Conservation (phyloP, 2,113 vertebrate species). For the Daboia siamensis region DNA sequence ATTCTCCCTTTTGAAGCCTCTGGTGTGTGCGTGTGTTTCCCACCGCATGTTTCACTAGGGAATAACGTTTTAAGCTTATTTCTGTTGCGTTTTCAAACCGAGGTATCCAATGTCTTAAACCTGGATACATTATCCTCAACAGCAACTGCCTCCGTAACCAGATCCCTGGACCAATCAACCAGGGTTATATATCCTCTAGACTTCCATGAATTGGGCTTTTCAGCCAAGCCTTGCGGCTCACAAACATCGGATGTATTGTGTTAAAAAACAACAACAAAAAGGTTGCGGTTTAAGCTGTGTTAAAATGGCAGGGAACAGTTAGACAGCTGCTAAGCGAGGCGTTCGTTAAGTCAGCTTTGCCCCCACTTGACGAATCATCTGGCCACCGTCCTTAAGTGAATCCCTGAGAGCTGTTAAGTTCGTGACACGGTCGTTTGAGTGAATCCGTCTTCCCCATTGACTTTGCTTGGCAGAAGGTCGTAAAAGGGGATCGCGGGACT, state of each 20-base stretch:
- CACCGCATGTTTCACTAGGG: not conserved
- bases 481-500: too few species aligned
- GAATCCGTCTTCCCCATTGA: too few species aligned
- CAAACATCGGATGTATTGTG: not conserved
- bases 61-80: not conserved
- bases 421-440: too few species aligned
- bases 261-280: not conserved
- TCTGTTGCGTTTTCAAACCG: conserved; percentile 41
- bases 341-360: not conserved
- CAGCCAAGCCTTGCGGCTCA: too few species aligned
- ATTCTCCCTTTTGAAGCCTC: not conserved
- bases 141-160: conserved; percentile 71
- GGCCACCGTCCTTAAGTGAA: too few species aligned
- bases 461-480: too few species aligned
- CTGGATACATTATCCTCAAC: conserved; percentile 68
- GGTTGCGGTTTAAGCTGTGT: not conserved
- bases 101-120: conserved; percentile 55
- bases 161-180: conserved; percentile 34
- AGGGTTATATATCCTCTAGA: conserved; percentile 30
- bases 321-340: fast-evolving
- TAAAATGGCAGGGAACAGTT: not conserved
- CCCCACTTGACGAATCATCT: not conserved
- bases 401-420: too few species aligned
- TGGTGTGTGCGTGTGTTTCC: not conserved
- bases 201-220: not conserved